Base-by-base conservation (phyloP, 2,797 vertebrate genomes). In the Taenioides sp. region DNA sequence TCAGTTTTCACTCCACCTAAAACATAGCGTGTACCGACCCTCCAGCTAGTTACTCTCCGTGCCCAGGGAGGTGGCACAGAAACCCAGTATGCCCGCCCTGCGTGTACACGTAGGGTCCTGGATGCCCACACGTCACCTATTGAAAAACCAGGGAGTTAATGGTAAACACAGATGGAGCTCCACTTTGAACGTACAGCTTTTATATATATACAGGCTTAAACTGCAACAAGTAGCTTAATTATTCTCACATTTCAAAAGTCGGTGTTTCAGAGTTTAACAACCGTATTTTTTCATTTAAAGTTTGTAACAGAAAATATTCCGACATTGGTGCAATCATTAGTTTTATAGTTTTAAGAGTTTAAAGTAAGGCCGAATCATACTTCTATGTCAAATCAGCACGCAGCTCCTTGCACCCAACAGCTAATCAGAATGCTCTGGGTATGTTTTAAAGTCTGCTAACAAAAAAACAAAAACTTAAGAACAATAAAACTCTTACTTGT, bases 151-250 rank as follows among this genome's bases (percentile, higher is more conserved):
- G 84, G 72, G 78, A 83, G 83, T 77, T 91, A 91, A 91, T 88
- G 87, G 83, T 75, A 78, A 87, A 88, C 76, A 87, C 89, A 91
- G 88, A 89, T 90, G 91, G 86, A 84, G 78, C 59, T 61, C 31
- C 69, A 80, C 82, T 84, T 90, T 88, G 84, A 88, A 83, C 85
- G 88, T 80, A 87, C 81, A 88, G 90, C 89, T 88, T 50, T 43
- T 52, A 20, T 7, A 50, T 18, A 17, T 4, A 49, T n/a, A n/a
- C n/a, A n/a, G 49, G 16, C 18, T 9, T n/a, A 2, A 52, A 18
- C 18, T n/a, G 20, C 6, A 52, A 52, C 50, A 20, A 52, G 18
- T 52, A 0, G 6, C 6, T 12, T n/a, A 16, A 47, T 47, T 47
- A 16, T 16, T 5, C 14, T 47, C 14, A 16, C 16, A 17, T 16